Conservation (phyloP, 2,888 invertebrate genomes). For the Andrena dorsata region DNA sequence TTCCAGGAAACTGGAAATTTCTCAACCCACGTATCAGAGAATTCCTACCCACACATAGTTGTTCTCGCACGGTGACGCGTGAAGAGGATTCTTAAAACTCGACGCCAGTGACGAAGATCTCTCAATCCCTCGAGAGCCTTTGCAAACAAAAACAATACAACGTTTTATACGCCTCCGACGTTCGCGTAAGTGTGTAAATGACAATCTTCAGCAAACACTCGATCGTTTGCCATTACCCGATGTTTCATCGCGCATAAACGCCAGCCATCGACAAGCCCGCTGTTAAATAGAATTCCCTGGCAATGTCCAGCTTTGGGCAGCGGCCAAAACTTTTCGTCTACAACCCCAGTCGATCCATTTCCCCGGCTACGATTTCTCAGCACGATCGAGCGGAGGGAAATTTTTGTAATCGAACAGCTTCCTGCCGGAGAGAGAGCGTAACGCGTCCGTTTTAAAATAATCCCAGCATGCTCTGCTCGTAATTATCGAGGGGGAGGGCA, state of each 20-base stretch:
- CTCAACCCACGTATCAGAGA: not conserved
- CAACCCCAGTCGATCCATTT: no score
- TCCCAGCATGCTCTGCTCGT: no score
- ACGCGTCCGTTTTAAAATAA: no score
- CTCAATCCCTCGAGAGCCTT: constrained; percentile 42
- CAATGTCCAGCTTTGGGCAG: not conserved
- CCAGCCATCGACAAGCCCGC: not conserved
- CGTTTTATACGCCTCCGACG: constrained; percentile 33
- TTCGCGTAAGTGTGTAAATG: constrained; percentile 35
- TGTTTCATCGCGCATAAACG: constrained; percentile 9
- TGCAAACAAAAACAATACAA: constrained; percentile 32
- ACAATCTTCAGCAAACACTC: constrained; percentile 58
- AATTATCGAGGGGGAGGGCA: not conserved
- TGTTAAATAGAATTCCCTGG: constrained; percentile 2
- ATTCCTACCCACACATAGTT: not conserved
- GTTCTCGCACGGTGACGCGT: not conserved
- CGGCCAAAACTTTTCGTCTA: no score
- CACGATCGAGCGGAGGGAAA: no score
- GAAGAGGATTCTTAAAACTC: constrained; percentile 36
- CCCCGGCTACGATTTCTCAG: no score
- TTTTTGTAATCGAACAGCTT: no score
- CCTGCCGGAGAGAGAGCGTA: no score
- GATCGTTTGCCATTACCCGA: constrained; percentile 46
- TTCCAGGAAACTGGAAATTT: not conserved
- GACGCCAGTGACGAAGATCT: constrained; percentile 50